These are phyloP conservation scores for Luscinia luscinia DNA, from an alignment of 2,797 vertebrate species.

Conservation along the genomic window DNA sequence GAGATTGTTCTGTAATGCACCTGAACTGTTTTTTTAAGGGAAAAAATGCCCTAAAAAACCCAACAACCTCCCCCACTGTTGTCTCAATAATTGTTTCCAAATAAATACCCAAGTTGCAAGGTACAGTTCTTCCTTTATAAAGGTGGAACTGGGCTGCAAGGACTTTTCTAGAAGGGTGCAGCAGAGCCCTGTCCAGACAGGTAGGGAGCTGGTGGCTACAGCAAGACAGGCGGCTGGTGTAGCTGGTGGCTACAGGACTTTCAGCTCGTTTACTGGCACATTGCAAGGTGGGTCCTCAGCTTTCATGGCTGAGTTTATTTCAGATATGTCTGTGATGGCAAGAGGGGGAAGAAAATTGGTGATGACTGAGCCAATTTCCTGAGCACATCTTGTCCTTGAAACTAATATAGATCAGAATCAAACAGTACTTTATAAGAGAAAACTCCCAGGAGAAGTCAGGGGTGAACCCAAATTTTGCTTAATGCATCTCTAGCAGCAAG, in stretches of 20 bases:
- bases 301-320: neutral
- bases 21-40: neutral
- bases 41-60: fast-evolving
- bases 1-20: neutral
- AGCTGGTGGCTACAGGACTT: neutral
- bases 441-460: neutral
- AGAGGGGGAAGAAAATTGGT: neutral
- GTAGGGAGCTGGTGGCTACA: neutral
- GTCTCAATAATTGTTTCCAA: neutral
- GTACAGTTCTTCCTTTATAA: neutral
- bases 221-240: neutral
- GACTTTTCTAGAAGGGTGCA: neutral
- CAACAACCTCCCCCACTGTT: neutral
- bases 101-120: neutral
- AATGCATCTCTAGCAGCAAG: neutral
- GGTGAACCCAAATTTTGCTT: neutral
- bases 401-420: neutral
- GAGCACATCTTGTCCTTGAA: neutral
- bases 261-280: neutral
- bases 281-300: neutral
- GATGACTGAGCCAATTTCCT: neutral
- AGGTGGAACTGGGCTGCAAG: neutral
- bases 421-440: neutral
- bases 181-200: neutral
- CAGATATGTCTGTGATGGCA: neutral